These are phyloP conservation scores for Leptopterna dolabrata DNA, from an alignment of 2,888 invertebrate species.

Conservation along the genomic window DNA sequence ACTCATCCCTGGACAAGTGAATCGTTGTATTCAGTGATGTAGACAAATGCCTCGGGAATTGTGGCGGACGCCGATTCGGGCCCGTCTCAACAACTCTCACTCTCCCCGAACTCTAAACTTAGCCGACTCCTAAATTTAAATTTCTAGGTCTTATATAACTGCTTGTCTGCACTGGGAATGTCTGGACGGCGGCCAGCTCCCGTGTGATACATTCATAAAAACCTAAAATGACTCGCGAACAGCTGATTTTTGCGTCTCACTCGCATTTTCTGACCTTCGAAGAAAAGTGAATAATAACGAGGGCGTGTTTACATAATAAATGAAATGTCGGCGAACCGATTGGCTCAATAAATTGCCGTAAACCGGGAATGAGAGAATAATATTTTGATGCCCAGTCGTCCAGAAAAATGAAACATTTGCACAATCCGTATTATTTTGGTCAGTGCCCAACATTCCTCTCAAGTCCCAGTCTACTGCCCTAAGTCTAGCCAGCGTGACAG, in stretches of 20 bases:
- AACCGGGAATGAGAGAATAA: no score
- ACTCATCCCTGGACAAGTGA: neutral
- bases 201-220: slow-evolving; percentile 26
- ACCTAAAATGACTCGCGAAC: neutral
- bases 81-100: slow-evolving; percentile 35
- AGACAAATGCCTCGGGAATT: slow-evolving; percentile 10
- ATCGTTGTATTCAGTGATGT: neutral
- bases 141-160: slow-evolving; percentile 45
- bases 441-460: no score
- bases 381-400: no score
- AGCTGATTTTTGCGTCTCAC: neutral
- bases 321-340: no score
- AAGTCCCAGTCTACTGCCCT: no score
- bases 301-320: neutral
- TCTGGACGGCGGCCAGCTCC: slow-evolving; percentile 34
- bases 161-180: slow-evolving; percentile 28
- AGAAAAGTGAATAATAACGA: neutral
- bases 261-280: neutral
- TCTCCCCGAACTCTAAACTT: slow-evolving; percentile 43
- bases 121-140: slow-evolving; percentile 41
- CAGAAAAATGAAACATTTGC: no score
- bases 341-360: no score
- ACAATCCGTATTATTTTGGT: no score
- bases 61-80: neutral
- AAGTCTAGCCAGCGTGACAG: no score